phyloP scores from a whole-genome alignment of 1,140 invertebrate genomes.

The Drosophila carrolli region DNA sequence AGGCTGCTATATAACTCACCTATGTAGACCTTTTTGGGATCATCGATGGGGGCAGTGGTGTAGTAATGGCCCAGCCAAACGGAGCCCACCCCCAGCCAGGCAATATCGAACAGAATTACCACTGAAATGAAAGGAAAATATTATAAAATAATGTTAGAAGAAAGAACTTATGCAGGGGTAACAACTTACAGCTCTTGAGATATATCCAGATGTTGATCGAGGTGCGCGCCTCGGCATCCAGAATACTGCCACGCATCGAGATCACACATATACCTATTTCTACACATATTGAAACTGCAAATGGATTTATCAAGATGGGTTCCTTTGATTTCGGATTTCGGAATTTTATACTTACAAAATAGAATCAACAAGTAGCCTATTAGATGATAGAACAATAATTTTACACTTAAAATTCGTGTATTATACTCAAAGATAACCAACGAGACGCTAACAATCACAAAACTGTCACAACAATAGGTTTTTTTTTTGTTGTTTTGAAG shows the following conservation, averaged over 20 bases:
- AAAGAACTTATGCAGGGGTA: background rate
- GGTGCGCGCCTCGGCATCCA: conserved; percentile 90
- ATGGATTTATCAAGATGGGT: background rate
- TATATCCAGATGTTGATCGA: conserved; percentile 94
- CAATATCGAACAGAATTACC: conserved; percentile 90
- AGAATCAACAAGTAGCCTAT: conserved; percentile 90
- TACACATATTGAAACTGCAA: conserved; percentile 88
- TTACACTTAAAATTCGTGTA: conserved; percentile 86
- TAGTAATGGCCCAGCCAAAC: conserved; percentile 91
- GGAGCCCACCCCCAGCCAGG: conserved; percentile 91
- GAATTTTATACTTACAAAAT: conserved; percentile 73
- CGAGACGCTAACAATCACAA: conserved; percentile 82
- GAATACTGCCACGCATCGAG: conserved; percentile 92
- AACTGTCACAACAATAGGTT: conserved; percentile 50
- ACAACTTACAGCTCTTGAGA: conserved; percentile 89
- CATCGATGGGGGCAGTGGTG: conserved; percentile 88
- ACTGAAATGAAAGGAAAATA: conserved; percentile 84
- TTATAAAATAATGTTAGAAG: background rate
- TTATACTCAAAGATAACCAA: conserved; percentile 88
- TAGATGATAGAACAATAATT: conserved; percentile 89
- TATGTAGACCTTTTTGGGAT: conserved; percentile 91
- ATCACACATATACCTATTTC: conserved; percentile 91
- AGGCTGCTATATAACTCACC: conserved; percentile 86
- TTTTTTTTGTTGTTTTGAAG: background rate
- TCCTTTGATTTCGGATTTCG: background rate